Percentiles rank a stretch among this genome's conserved stretches.
phyloP scores from a whole-genome alignment of 2,113 vertebrate species.

The Anguilla rostrata region DNA sequence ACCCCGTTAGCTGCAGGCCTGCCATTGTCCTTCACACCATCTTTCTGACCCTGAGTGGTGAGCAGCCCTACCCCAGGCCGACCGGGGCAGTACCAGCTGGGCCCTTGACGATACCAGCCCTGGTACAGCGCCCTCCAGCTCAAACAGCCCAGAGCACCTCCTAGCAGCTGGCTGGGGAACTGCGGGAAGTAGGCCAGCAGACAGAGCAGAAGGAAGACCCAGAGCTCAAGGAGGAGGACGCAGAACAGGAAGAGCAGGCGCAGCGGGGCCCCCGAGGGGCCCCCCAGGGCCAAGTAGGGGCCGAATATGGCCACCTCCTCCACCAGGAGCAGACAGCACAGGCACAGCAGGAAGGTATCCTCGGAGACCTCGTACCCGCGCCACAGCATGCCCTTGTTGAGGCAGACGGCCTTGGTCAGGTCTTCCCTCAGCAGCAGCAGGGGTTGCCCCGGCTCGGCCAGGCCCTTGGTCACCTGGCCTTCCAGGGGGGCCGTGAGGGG shows the following conservation, averaged over 20 bases:
- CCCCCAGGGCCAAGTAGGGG: conserved; percentile 79
- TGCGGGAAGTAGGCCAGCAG: conserved; percentile 80
- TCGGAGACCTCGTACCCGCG: conserved; percentile 82
- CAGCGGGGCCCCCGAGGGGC: conserved; percentile 71
- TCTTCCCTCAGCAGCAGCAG: conserved; percentile 73
- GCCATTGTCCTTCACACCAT: background rate
- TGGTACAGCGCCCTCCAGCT: conserved; percentile 87
- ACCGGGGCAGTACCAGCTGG: conserved; percentile 79
- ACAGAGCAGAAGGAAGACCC: conserved; percentile 81
- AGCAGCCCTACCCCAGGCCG: conserved; percentile 80
- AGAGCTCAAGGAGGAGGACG: conserved; percentile 76
- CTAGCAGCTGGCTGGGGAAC: conserved; percentile 81
- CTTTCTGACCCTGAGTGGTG: conserved; percentile 46
- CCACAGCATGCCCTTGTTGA: conserved; percentile 78
- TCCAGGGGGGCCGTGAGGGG: conserved; percentile 44
- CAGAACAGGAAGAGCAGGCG: conserved; percentile 85
- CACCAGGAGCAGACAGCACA: conserved; percentile 81
- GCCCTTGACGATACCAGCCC: conserved; percentile 77
- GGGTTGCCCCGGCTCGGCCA: conserved; percentile 45
- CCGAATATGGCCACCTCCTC: conserved; percentile 82
- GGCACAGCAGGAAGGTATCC: conserved; percentile 82
- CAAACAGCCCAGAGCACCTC: conserved; percentile 79
- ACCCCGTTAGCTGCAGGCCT: background rate
- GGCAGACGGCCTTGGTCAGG: conserved; percentile 71
- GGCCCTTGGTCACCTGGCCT: conserved; percentile 42